Percentiles rank a stretch among this genome's conserved stretches.
These are phyloP conservation scores for Macrobrachium rosenbergii DNA, from an alignment of 1,140 invertebrate genomes.

Conservation along the genomic window DNA sequence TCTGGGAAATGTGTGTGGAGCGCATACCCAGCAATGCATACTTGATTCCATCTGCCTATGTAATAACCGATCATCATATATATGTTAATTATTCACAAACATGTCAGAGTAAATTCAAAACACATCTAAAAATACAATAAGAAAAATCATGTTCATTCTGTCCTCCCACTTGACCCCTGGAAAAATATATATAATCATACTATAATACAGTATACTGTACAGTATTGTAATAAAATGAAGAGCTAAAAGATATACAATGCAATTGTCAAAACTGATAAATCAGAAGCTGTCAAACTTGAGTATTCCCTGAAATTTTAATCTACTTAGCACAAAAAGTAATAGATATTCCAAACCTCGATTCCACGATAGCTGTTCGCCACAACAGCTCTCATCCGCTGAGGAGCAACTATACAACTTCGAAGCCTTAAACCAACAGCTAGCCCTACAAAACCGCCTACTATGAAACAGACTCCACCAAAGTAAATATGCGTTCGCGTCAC, in stretches of 20 bases:
- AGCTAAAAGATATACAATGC: neutral
- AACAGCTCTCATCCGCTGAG: slow-evolving; percentile 65
- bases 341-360: slow-evolving; percentile 48
- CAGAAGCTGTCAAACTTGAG: no score
- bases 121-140: no score
- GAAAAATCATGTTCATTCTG: no score
- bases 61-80: neutral
- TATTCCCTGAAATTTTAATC: neutral
- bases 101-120: no score
- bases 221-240: no score
- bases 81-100: no score
- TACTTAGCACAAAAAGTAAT: neutral
- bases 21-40: neutral
- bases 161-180: no score
- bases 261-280: neutral
- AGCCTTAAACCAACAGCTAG: slow-evolving; percentile 55
- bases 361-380: slow-evolving; percentile 62
- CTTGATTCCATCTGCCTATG: neutral
- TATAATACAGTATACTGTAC: neutral
- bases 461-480: slow-evolving; percentile 62
- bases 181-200: no score
- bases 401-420: slow-evolving; percentile 58
- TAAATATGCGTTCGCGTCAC: slow-evolving; percentile 64
- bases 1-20: neutral
- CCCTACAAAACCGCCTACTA: slow-evolving; percentile 52